Evolutionary conservation across 2,113 vertebrate genomes (phyloP), one percentile per base, ranked within the genome.

Genomic region (Todiramphus chloris): DNA sequence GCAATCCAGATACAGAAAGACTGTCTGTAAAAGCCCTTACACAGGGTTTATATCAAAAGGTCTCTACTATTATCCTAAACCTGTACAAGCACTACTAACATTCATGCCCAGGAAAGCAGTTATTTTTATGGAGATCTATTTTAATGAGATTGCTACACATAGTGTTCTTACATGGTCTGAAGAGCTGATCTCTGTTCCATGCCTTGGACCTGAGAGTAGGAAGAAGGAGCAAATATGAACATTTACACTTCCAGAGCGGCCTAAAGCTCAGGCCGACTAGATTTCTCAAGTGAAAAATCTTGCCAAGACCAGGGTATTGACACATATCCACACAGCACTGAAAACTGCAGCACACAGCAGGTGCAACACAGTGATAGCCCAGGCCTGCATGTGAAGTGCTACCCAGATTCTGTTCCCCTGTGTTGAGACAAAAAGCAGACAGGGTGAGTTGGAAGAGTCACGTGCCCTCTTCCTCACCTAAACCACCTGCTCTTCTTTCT

Each of bases 161-260:
- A 23, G 50, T 53, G 43, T 41, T 89, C 80, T 84, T 72, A 58
- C 24, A 78, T 35, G 41, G 66, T 10, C 83, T 91, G 53, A 77
- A 67, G 66, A 91, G 66, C 77, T 79, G 73, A 94, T 94, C 80
- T 64, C 90, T 79, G 66, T 30, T 93, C 48, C 81, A 89, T 43
- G 43, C 73, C 64, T 63, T n/a, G 39, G 64, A 93, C 58, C 48
- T 5, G 13, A 51, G 11, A 75, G 50, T 0, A 82, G 50, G 56
- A 63, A 92, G 68, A 23, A 83, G 53, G 58, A 84, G 58, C 30
- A 79, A 95, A 77, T 37, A 82, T 6, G 15, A 87, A 60, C 62
- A 79, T 27, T 43, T 46, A 20, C 46, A 46, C 31, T 83, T 21
- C 24, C 28, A 73, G 33, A 5, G 20, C 10, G 1, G 69, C 74